Base-by-base conservation (phyloP, 2,888 invertebrate species). In the Dasysyrphus albostriatus region DNA sequence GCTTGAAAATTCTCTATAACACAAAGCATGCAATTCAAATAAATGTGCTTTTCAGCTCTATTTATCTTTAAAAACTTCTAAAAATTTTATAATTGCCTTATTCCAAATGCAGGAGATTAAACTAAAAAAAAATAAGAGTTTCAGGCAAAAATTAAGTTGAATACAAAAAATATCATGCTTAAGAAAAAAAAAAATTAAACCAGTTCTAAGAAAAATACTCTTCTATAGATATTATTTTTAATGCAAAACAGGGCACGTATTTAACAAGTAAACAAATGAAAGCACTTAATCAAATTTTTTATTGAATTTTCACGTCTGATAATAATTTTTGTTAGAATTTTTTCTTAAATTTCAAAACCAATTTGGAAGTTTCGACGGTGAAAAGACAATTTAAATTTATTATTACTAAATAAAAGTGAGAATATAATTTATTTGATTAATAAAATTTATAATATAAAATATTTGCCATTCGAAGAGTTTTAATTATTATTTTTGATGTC, bases 201-300 rank as follows among this genome's bases (percentile, higher is more conserved):
- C 32, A 49, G n/a, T 42, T 49, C 69, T 72, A 73, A 12, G 14
- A 56, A 37, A 56, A 69, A 67, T 49, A 47, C 34, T 65, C 12
- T 74, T 79, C 56, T 75, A 79, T 47, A 74, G 67, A 87, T 75
- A 49, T 49, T n/a, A 49, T 49, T 63, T 9, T 82, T 67, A 79
- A n/a, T 78, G 87, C 79, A 78, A 88, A 89, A 88, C 88, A 88
- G 89, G 88, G 88, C 89, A 88, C 88, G 89, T 88, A 61, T 77
- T 83, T 72, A 89, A 89, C 88, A 89, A 89, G 89, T 89, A 89
- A 89, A 89, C 89, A 89, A 89, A 89, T 88, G 88, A 89, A 89
- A 89, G 88, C 88, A 78, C 56, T 82, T 72, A 78, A 70, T 63
- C 54, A 65, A 54, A 39, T 39, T 39, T 39, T n/a, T 29, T 42